A percentile compares a stretch with the other conserved stretches of the same genome.
Conservation (phyloP, 2,113 vertebrate genomes). For the Pachyramphus minor region DNA sequence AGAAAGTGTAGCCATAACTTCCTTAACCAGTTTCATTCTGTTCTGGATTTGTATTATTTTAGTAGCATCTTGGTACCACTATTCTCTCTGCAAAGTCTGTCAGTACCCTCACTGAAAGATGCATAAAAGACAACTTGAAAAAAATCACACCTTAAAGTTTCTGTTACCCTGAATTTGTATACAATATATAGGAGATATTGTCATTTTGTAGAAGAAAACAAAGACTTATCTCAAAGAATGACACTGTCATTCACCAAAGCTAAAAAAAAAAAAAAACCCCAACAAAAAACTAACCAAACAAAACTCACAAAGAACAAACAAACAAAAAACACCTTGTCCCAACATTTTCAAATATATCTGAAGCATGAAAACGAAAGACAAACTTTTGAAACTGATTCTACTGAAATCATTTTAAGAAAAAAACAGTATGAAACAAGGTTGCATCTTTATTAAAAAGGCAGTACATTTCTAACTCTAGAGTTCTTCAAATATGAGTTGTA, state of each 20-base stretch:
- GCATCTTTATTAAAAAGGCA: neutral
- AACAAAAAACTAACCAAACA: too few species aligned
- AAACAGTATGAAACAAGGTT: neutral
- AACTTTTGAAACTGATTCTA: neutral
- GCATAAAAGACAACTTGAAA: neutral
- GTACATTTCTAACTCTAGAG: neutral
- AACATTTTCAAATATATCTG: neutral
- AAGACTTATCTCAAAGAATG: neutral
- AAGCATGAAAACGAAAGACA: neutral
- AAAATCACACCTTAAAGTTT: neutral
- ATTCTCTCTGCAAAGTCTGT: neutral
- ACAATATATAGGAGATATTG: neutral
- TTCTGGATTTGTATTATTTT: neutral
- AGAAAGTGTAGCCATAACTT: fast-evolving
- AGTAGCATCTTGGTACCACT: neutral
- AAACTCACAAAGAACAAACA: too few species aligned
- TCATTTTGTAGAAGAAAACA: neutral
- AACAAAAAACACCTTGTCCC: neutral
- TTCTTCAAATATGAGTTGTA: neutral
- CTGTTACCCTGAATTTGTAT: neutral
- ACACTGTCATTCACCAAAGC: neutral
- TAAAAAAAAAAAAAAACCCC: neutral
- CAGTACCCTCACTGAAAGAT: neutral
- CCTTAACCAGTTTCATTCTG: neutral
- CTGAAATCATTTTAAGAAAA: neutral